phyloP scores from a whole-genome alignment of 2,797 vertebrate species.

The Eurystomus glaucurus region DNA sequence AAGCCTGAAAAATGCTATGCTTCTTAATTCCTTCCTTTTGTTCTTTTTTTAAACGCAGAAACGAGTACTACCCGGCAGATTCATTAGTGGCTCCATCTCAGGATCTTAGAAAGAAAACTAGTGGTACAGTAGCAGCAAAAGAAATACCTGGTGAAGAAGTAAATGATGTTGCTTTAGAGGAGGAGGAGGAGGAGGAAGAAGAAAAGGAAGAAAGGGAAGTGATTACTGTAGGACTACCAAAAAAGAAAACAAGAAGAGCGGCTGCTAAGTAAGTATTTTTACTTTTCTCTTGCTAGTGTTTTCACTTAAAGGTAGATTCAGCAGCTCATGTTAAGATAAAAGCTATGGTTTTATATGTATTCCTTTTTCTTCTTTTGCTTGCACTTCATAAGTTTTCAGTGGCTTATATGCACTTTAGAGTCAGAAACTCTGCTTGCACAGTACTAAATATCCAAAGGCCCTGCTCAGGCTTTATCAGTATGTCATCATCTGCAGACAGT shows the following conservation, averaged over 20 bases:
- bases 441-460: neutral
- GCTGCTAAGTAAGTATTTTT: conserved; percentile 84
- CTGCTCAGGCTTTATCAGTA: neutral
- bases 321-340: neutral
- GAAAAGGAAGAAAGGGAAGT: conserved; percentile 46
- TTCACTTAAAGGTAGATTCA: neutral
- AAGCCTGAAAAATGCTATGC: neutral
- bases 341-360: neutral
- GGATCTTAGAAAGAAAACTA: conserved; percentile 86
- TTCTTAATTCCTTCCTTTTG: neutral
- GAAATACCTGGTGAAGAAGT: conserved; percentile 55
- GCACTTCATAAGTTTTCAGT: neutral
- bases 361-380: neutral
- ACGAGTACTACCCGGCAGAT: conserved; percentile 94
- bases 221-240: conserved; percentile 43
- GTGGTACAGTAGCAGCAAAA: conserved; percentile 59
- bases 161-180: conserved; percentile 49
- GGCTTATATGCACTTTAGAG: neutral
- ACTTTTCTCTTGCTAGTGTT: neutral
- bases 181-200: conserved; percentile 50
- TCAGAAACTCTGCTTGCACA: neutral
- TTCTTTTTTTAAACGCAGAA: conserved; percentile 81
- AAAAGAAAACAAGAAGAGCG: conserved; percentile 85
- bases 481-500: neutral
- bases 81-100: conserved; percentile 93